A percentile compares a stretch with the other conserved stretches of the same genome.
Conservation (phyloP, 2,888 invertebrate species). For the Caenorhabditis sinica region DNA sequence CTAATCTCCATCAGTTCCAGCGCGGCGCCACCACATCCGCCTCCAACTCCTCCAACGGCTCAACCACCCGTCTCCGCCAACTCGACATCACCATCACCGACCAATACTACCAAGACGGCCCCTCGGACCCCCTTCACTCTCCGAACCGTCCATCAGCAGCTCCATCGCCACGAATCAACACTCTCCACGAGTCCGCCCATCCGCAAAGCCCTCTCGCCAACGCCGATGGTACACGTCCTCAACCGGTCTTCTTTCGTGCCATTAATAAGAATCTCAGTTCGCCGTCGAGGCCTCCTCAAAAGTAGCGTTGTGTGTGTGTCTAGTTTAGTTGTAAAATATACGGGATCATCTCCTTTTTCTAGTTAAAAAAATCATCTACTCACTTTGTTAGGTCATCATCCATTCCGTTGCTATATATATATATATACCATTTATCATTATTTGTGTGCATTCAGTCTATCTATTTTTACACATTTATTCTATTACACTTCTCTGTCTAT, state of each 20-base stretch:
- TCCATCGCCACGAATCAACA: slow-evolving; percentile 33
- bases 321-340: background rate
- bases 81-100: slow-evolving; percentile 55
- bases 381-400: background rate
- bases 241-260: slow-evolving; percentile 55
- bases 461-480: background rate
- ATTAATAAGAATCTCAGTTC: slow-evolving; percentile 43
- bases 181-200: slow-evolving; percentile 43
- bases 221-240: slow-evolving; percentile 14
- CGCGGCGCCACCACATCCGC: slow-evolving; percentile 33
- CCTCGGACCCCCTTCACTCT: slow-evolving; percentile 23
- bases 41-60: slow-evolving; percentile 48
- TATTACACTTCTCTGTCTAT: background rate
- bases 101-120: slow-evolving; percentile 60
- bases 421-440: background rate
- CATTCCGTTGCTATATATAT: background rate
- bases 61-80: slow-evolving; percentile 43
- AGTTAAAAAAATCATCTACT: background rate
- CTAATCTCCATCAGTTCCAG: slow-evolving; percentile 26
- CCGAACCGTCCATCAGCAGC: slow-evolving; percentile 45
- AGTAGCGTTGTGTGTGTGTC: background rate
- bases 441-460: slow-evolving; percentile 1
- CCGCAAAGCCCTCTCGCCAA: slow-evolving; percentile 42
- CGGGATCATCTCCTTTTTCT: background rate
- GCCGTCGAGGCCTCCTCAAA: slow-evolving; percentile 10